Evolutionary conservation across 2,888 invertebrate species (phyloP).

Genomic region (Drosophila longiperda): DNA sequence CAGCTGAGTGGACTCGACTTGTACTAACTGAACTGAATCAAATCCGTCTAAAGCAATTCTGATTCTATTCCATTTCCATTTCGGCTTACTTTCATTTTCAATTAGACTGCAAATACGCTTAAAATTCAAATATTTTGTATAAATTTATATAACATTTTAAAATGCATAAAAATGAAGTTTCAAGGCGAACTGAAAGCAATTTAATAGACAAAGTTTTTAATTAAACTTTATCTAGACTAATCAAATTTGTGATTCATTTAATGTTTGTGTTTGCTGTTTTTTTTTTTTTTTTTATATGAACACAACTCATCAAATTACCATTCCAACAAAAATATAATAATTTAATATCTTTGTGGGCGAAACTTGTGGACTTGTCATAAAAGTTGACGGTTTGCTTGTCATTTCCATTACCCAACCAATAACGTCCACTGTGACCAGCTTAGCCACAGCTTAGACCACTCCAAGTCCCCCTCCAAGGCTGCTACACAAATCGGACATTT

Average conservation of each 20-base stretch:
- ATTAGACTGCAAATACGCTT: background rate
- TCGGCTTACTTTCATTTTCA: too few relatives aligned
- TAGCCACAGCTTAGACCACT: background rate
- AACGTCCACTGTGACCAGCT: background rate
- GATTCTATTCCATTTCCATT: background rate
- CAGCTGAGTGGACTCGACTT: slow-evolving; percentile 6
- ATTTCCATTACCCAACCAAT: too few relatives aligned
- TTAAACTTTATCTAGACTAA: background rate
- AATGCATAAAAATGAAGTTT: background rate
- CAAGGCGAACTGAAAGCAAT: background rate
- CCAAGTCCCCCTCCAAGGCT: background rate
- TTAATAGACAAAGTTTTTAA: background rate
- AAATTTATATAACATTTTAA: background rate
- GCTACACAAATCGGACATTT: background rate
- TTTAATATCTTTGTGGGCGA: too few relatives aligned
- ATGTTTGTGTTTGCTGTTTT: background rate
- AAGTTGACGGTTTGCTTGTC: too few relatives aligned
- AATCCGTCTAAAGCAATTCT: background rate
- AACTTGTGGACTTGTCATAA: too few relatives aligned
- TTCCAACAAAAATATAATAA: background rate
- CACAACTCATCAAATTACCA: background rate
- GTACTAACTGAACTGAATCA: slow-evolving; percentile 2
- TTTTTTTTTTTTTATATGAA: background rate
- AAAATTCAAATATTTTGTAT: background rate
- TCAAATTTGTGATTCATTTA: background rate